Evolutionary conservation across 2,113 vertebrate species (phyloP).

Genomic region (Plectropomus leopardus): DNA sequence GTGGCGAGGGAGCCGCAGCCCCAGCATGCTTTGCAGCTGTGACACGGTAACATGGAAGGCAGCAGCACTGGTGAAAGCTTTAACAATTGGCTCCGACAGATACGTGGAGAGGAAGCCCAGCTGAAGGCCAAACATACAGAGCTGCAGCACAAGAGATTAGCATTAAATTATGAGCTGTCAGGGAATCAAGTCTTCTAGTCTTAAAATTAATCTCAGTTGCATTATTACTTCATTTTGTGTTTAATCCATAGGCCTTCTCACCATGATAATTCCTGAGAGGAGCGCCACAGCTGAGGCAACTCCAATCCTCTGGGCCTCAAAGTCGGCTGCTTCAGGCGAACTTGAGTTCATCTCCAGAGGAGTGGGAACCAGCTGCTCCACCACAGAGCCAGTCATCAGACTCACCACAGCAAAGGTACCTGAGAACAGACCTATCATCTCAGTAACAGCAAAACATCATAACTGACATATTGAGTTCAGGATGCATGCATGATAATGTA

Average conservation of each 20-base stretch:
- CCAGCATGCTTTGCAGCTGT: conserved; percentile 92
- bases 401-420: conserved; percentile 95
- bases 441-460: conserved; percentile 4
- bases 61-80: conserved; percentile 93
- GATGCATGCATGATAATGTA: neutral
- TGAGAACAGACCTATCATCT: conserved; percentile 54
- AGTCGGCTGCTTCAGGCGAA: conserved; percentile 78
- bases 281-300: conserved; percentile 90
- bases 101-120: conserved; percentile 93
- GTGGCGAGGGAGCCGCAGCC: conserved; percentile 88
- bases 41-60: conserved; percentile 93
- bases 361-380: conserved; percentile 89
- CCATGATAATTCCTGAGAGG: conserved; percentile 91
- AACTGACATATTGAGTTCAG: neutral
- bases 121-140: conserved; percentile 91
- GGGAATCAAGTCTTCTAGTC: neutral
- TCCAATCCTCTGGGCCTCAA: conserved; percentile 88
- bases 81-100: conserved; percentile 92
- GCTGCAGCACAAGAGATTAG: conserved; percentile 73
- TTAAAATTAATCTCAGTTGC: neutral
- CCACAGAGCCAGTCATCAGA: conserved; percentile 92
- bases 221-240: neutral
- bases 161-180: neutral
- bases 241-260: conserved; percentile 47
- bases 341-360: conserved; percentile 85